Conservation (phyloP, 2,113 vertebrate species). For the Xenopus tropicalis region DNA sequence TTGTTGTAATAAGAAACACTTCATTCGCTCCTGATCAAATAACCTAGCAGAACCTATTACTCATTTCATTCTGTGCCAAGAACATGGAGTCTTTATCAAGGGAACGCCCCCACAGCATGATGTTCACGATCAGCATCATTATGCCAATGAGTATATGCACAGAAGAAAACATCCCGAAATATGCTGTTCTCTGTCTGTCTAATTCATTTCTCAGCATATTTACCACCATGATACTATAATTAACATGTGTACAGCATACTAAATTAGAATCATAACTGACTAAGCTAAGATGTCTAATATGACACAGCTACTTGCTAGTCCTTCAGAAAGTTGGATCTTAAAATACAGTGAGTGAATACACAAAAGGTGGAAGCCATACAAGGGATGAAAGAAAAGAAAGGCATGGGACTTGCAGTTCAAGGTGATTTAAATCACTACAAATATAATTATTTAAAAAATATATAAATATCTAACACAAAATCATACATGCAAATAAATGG, state of each 20-base stretch:
- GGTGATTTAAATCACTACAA: too few relatives aligned
- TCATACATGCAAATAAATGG: too few relatives aligned
- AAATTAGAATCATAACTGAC: slow-evolving; percentile 65
- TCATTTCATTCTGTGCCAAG: slow-evolving; percentile 59
- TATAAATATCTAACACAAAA: too few relatives aligned
- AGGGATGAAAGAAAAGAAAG: too few relatives aligned
- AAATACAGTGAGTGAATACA: too few relatives aligned
- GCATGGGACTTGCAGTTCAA: too few relatives aligned
- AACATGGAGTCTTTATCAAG: slow-evolving; percentile 56
- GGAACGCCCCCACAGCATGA: slow-evolving; percentile 52
- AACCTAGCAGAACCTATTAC: slow-evolving; percentile 59
- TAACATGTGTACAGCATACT: slow-evolving; percentile 56
- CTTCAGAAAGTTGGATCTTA: not conserved
- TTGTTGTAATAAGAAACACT: slow-evolving; percentile 47
- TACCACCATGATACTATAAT: slow-evolving; percentile 59
- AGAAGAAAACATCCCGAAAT: slow-evolving; percentile 58
- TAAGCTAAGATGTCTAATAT: slow-evolving; percentile 43
- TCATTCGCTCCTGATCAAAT: slow-evolving; percentile 59
- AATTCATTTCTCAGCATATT: slow-evolving; percentile 56
- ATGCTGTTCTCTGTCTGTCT: slow-evolving; percentile 52
- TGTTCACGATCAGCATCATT: slow-evolving; percentile 50
- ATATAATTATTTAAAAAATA: too few relatives aligned
- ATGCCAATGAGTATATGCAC: slow-evolving; percentile 56
- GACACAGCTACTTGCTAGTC: slow-evolving; percentile 25
- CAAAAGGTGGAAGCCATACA: too few relatives aligned